Evolutionary conservation across 2,113 vertebrate genomes (phyloP).

Genomic region (Myotis brandtii): DNA sequence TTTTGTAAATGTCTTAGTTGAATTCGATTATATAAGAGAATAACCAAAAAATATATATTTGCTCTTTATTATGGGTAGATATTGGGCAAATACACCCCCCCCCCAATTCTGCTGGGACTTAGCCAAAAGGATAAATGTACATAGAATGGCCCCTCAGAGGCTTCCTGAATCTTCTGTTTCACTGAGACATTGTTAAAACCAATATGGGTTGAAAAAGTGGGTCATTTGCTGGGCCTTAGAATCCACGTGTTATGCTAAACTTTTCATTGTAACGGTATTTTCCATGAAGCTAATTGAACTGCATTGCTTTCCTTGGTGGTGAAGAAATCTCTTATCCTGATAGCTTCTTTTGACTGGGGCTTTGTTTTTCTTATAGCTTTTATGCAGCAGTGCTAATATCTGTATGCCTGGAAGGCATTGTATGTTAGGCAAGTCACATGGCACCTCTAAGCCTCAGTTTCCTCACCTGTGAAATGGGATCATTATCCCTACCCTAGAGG

Average conservation of each 20-base stretch:
- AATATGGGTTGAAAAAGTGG: conserved; percentile 20
- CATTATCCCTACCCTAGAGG: background rate
- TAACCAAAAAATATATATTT: conserved; percentile 25
- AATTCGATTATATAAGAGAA: conserved; percentile 20
- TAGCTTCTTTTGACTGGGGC: background rate
- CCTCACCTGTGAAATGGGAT: conserved; percentile 34
- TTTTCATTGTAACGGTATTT: conserved; percentile 41
- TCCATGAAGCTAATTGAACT: background rate
- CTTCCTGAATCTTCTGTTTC: background rate
- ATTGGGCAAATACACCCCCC: background rate
- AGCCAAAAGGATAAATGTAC: conserved; percentile 11
- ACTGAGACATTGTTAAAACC: conserved; percentile 13
- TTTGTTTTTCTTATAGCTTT: background rate
- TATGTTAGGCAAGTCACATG: background rate
- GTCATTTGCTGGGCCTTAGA: background rate
- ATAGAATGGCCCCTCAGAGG: background rate
- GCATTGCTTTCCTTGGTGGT: background rate
- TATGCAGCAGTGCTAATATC: background rate
- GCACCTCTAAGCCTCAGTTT: conserved; percentile 41
- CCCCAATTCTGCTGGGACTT: background rate
- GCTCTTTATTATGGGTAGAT: background rate
- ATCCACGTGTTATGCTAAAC: background rate
- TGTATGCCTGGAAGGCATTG: background rate
- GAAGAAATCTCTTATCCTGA: conserved; percentile 23
- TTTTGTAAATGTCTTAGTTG: conserved; percentile 20